Evolutionary conservation across 35 echinoderm and acorn worm species (phyloP).

Genomic region (Holothuria glaberrima): DNA sequence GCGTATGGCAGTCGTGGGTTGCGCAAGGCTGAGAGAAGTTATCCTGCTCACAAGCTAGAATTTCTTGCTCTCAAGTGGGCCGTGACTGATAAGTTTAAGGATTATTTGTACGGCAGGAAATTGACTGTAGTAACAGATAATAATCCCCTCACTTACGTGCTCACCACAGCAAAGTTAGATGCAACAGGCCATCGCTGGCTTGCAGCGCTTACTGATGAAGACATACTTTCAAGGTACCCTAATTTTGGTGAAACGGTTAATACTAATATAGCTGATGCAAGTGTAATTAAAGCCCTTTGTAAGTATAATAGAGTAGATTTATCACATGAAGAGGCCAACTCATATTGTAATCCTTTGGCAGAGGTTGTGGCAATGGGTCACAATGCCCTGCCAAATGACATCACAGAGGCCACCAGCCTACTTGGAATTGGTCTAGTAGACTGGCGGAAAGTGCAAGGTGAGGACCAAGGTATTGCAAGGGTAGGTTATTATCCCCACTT

Average conservation of each 20-base stretch:
- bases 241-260: neutral
- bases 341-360: neutral
- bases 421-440: neutral
- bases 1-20: neutral
- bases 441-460: constrained; percentile 4
- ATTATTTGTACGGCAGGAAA: constrained; percentile 11
- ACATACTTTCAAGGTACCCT: constrained; percentile 38
- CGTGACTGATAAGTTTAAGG: too few relatives aligned
- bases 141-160: constrained; percentile 48
- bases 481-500: neutral
- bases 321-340: neutral
- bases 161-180: constrained; percentile 33
- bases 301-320: constrained; percentile 33
- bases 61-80: constrained; percentile 37
- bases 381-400: neutral
- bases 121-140: constrained; percentile 45
- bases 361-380: constrained; percentile 18
- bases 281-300: constrained; percentile 30
- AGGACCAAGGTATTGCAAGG: neutral
- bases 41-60: constrained; percentile 44
- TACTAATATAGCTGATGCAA: neutral
- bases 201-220: constrained; percentile 26
- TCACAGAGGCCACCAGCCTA: neutral
- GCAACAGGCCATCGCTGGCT: constrained; percentile 54
- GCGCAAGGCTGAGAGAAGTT: constrained; percentile 1